phyloP scores from a whole-genome alignment of 2,888 invertebrate species.

The Melipona beecheii region DNA sequence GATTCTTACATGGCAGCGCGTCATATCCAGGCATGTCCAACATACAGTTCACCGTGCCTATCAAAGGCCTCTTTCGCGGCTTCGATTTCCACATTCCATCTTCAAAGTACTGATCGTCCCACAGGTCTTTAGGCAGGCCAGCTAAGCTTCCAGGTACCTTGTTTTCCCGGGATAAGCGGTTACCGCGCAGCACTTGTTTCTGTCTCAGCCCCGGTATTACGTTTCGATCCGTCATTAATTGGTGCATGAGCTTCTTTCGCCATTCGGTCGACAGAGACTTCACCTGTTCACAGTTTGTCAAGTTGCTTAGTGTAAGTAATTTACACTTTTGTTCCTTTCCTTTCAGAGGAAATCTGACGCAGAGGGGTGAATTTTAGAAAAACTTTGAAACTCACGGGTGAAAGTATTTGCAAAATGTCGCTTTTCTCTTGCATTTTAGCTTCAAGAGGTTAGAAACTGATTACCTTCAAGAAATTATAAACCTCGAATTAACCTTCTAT shows the following conservation, averaged over 20 bases:
- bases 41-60: slow-evolving; percentile 52
- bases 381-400: neutral
- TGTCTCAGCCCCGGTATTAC: slow-evolving; percentile 54
- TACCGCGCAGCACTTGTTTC: slow-evolving; percentile 38
- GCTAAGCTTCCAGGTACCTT: slow-evolving; percentile 55
- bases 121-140: slow-evolving; percentile 37
- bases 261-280: slow-evolving; percentile 35
- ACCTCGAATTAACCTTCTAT: neutral
- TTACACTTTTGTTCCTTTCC: neutral
- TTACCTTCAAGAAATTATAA: neutral
- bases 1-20: slow-evolving; percentile 38
- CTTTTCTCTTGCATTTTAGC: too few relatives aligned
- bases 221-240: slow-evolving; percentile 49
- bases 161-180: slow-evolving; percentile 27
- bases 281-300: slow-evolving; percentile 35
- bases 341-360: neutral
- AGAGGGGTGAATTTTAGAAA: too few relatives aligned
- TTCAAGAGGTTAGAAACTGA: neutral
- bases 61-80: slow-evolving; percentile 58
- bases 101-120: slow-evolving; percentile 38
- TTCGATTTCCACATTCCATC: slow-evolving; percentile 64
- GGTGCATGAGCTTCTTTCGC: slow-evolving; percentile 57
- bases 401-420: too few relatives aligned
- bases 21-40: slow-evolving; percentile 51
- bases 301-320: neutral